Evolutionary conservation across 2,113 vertebrate genomes (phyloP).

Genomic region (Chionis minor): DNA sequence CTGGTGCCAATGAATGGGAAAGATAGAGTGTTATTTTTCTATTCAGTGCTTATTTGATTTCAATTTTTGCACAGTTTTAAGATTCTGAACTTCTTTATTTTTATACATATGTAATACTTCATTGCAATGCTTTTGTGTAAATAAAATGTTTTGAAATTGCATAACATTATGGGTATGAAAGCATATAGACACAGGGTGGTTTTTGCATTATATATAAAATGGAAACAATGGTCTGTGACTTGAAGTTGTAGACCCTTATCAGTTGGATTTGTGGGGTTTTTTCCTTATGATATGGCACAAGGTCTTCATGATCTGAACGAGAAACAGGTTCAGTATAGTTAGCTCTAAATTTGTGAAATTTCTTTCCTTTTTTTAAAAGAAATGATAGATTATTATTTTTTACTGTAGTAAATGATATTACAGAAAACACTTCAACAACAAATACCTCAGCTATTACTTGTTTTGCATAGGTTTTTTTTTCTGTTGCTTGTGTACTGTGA

Average conservation of each 20-base stretch:
- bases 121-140: background rate
- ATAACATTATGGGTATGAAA: background rate
- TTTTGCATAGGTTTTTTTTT: background rate
- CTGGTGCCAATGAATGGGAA: background rate
- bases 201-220: background rate
- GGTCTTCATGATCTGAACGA: background rate
- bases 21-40: background rate
- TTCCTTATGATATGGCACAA: background rate
- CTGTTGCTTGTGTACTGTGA: background rate
- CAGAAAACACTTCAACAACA: background rate
- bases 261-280: background rate
- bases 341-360: background rate
- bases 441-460: background rate
- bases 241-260: background rate
- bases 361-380: background rate
- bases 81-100: background rate
- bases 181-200: background rate
- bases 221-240: background rate
- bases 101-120: background rate
- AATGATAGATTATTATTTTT: fast-evolving
- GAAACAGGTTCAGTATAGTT: background rate
- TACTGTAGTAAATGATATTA: background rate
- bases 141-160: background rate
- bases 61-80: background rate
- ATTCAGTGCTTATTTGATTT: background rate